Evolutionary conservation across 2,888 invertebrate genomes (phyloP).

Genomic region (Campoplex capitator): DNA sequence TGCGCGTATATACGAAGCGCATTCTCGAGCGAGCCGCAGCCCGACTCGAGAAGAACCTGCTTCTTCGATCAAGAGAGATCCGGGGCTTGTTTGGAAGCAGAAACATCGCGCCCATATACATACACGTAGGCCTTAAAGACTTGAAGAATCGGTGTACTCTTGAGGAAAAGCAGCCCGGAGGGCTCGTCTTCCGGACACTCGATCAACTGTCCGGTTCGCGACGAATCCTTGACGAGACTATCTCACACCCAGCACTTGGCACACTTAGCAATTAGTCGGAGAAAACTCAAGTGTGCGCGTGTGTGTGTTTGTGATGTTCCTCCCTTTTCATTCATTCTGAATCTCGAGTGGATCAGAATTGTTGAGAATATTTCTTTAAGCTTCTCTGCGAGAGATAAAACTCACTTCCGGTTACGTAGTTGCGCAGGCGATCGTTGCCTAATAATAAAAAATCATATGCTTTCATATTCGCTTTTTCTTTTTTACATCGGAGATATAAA

Average conservation of each 20-base stretch:
- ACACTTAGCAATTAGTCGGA: slow-evolving; percentile 23
- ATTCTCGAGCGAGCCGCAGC: background rate
- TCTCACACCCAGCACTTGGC: slow-evolving; percentile 31
- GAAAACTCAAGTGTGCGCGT: background rate
- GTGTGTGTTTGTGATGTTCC: background rate
- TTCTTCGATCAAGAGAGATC: slow-evolving; percentile 42
- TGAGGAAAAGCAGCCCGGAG: slow-evolving; percentile 34
- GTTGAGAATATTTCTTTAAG: background rate
- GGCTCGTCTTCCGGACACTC: slow-evolving; percentile 35
- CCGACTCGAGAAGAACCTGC: slow-evolving; percentile 31
- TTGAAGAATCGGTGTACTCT: background rate
- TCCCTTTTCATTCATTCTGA: too few species aligned
- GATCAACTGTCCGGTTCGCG: slow-evolving; percentile 12
- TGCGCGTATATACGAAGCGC: slow-evolving; percentile 1
- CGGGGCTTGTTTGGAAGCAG: slow-evolving; percentile 26
- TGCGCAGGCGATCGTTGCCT: background rate
- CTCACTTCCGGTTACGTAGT: background rate
- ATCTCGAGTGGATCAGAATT: background rate
- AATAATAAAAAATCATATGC: background rate
- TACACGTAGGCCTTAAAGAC: background rate
- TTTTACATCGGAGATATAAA: background rate
- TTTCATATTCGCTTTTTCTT: background rate
- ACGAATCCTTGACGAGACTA: slow-evolving; percentile 33
- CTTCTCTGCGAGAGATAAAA: background rate
- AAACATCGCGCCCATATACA: background rate